Conservation (phyloP, 2,888 invertebrate species). For the Pecten maximus region DNA sequence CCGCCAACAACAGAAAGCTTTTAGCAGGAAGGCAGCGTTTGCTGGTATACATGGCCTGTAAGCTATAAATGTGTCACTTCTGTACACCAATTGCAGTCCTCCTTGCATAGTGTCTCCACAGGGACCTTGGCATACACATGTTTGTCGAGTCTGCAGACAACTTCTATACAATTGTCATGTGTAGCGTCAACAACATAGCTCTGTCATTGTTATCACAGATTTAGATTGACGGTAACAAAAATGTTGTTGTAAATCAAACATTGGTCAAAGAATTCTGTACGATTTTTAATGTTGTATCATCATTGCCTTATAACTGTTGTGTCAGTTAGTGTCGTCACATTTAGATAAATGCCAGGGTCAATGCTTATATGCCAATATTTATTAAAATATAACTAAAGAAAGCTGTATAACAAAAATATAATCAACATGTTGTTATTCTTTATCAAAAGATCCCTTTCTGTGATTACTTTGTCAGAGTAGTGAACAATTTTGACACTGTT, state of each 20-base stretch:
- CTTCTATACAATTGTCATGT: background rate
- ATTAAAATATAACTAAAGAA: no score
- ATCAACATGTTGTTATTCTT: no score
- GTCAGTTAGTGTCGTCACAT: no score
- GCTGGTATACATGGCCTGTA: background rate
- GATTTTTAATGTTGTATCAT: no score
- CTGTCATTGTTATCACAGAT: background rate
- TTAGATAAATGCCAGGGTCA: no score
- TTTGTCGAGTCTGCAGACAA: background rate
- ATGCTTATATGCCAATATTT: no score
- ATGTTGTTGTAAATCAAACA: background rate
- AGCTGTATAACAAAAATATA: no score
- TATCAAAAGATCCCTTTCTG: no score
- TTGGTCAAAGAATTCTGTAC: background rate
- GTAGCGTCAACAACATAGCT: background rate
- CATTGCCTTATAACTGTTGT: no score
- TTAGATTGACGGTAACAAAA: background rate
- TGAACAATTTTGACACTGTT: no score
- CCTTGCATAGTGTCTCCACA: conserved; percentile 4
- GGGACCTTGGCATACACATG: background rate
- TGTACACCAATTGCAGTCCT: conserved; percentile 19
- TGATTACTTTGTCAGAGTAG: no score
- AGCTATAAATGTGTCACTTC: conserved; percentile 17
- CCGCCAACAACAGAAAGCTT: conserved; percentile 29
- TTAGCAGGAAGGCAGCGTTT: background rate